phyloP scores from a whole-genome alignment of 2,113 vertebrate species.

The Apodemus speciosus region DNA sequence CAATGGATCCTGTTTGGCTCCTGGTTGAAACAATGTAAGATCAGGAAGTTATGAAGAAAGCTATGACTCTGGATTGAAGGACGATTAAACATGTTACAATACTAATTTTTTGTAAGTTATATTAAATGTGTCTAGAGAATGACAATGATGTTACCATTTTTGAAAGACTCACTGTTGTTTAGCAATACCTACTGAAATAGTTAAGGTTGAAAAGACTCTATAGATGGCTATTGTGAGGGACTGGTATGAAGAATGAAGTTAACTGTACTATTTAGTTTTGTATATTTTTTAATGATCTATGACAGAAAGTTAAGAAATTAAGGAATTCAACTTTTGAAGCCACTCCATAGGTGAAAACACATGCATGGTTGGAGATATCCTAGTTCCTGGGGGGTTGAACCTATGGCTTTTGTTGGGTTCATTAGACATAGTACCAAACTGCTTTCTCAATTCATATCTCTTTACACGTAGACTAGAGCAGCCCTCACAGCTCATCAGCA shows the following conservation, averaged over 20 bases:
- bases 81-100: neutral
- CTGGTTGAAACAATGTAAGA: neutral
- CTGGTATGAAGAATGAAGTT: neutral
- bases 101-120: neutral
- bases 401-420: neutral
- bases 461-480: neutral
- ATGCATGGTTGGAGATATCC: neutral
- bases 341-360: no score
- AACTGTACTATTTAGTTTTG: neutral
- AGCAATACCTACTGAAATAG: neutral
- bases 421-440: neutral
- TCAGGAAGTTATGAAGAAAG: neutral
- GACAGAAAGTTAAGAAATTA: neutral
- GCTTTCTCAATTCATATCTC: neutral
- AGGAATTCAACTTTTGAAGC: neutral
- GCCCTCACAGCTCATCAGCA: neutral
- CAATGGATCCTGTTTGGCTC: neutral
- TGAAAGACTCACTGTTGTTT: neutral
- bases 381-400: neutral
- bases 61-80: neutral
- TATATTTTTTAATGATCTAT: neutral
- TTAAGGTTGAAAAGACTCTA: neutral
- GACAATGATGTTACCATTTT: neutral
- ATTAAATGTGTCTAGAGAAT: slow-evolving; percentile 8
- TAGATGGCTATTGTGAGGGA: neutral